Evolutionary conservation across 2,797 vertebrate species (phyloP), one percentile per base, ranked within the genome.

Genomic region (Netta rufina): DNA sequence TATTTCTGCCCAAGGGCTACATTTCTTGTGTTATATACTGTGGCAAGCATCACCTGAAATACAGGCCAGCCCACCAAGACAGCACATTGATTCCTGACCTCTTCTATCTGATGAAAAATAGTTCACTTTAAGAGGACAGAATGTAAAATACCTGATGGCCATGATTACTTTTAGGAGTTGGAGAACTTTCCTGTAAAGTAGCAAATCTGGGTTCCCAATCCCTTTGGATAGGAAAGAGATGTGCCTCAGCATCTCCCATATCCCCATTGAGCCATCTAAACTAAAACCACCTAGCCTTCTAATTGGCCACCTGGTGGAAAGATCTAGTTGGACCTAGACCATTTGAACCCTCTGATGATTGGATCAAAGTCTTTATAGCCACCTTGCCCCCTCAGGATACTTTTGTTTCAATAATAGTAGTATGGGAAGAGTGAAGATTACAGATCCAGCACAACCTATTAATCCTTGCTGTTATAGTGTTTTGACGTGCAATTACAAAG

Each of bases 191-290:
- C 92, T 90, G 86, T 90, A 73, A 92, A 84, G 80, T 5, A 86
- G 45, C 16, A 90, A 95, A 95, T 65, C 49, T 90, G 17, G 41
- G 17, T 17, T 90, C 47, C 79, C 79, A 84, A 93, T 78, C 43
- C 53, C 5, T 82, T 96, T 71, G 84, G 61, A 93, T 57, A 90
- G 56, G 11, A 86, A 95, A 94, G 93, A 64, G 83, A 89, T 92
- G 84, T 94, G 93, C 93, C 92, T 95, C 91, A 96, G 84, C 64
- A 82, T 60, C 57, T 89, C 92, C 81, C 88, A 95, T 94, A 92
- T 95, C 93, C 93, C 91, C 76, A 51, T 72, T 96, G 36, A 92
- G 93, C 21, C 95, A 96, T 84, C 60, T 54, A 87, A 92, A 90
- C 54, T 80, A 85, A 91, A 85, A 62, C 36, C 69, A 89, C 18